Evolutionary conservation across 1,140 invertebrate species (phyloP).

Genomic region (Drosophila quadrilineata): DNA sequence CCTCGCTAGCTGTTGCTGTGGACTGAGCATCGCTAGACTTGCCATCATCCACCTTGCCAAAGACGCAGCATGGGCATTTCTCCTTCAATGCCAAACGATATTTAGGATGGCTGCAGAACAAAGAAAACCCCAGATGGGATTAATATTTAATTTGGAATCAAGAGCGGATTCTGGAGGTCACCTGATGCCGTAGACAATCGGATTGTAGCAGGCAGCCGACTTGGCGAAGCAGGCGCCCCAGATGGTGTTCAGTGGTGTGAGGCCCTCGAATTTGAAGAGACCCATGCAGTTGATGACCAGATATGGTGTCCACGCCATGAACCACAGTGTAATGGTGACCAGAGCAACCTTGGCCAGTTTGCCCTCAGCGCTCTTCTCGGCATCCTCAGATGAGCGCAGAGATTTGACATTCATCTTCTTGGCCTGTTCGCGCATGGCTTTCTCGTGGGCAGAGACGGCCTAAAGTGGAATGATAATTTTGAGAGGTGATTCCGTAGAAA

Average conservation of each 20-base stretch:
- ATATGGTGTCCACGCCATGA: constrained; percentile 93
- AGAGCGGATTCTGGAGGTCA: too few species aligned
- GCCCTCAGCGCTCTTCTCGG: constrained; percentile 87
- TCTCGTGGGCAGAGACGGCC: constrained; percentile 90
- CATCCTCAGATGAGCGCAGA: constrained; percentile 86
- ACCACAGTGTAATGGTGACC: constrained; percentile 91
- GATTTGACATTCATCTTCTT: constrained; percentile 94
- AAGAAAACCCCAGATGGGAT: not conserved
- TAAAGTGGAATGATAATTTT: constrained; percentile 43
- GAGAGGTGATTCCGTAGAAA: not conserved
- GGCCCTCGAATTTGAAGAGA: constrained; percentile 85
- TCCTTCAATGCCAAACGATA: constrained; percentile 87
- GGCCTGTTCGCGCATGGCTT: constrained; percentile 90
- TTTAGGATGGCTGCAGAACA: constrained; percentile 86
- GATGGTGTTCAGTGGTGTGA: constrained; percentile 88
- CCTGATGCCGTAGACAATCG: constrained; percentile 92
- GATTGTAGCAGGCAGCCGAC: constrained; percentile 90
- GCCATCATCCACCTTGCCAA: constrained; percentile 81
- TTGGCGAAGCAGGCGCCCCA: constrained; percentile 91
- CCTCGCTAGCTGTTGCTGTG: constrained; percentile 78
- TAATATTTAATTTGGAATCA: too few species aligned
- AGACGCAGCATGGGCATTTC: constrained; percentile 87
- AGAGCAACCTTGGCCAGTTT: constrained; percentile 91
- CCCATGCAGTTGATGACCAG: constrained; percentile 90
- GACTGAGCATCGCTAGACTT: constrained; percentile 82